Base-by-base conservation (phyloP, 2,113 vertebrate genomes). In the Upupa epops region DNA sequence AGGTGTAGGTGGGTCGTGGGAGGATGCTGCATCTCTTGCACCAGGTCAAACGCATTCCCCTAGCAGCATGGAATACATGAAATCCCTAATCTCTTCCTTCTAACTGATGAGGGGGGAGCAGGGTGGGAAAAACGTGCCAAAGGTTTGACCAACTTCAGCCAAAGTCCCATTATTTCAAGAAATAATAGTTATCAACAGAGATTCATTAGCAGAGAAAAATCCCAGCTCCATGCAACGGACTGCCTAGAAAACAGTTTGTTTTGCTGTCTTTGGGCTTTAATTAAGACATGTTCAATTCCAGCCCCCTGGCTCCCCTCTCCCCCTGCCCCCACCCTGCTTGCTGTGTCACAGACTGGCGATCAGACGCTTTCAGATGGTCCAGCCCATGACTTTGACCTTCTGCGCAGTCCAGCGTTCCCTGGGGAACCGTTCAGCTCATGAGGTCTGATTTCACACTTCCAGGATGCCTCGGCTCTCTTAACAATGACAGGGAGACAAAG, bases 401-500 rank as follows among this genome's bases (percentile, higher is more conserved):
- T 97, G 97, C 94, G 37, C 93, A 86, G 98, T 98, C 98, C 97
- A 34, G 97, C 96, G 98, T 98, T 98, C 98, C 98, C 98, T 97
- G 98, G 98, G 98, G 98, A 98, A 98, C 98, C 96, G 98, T 98
- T 98, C 97, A 98, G 98, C 98, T 98, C 98, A 98, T 98, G 98
- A 98, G 98, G 98, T 98, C 98, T 98, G 98, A 98, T 98, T 98
- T 98, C 98, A 98, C 98, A 98, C 98, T 98, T 98, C 97, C 97
- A 97, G 98, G 96, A 97, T 97, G 97, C 98, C 97, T 97, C 94
- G 52, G 97, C 97, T 97, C 97, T 97, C 98, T 94, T 96, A 98
- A 98, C 98, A 98, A 98, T 98, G 98, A 98, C 98, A 97, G 98
- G 98, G 98, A 98, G 98, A 99, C 99, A 99, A 99, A 98, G 98